These are phyloP conservation scores for Bombus polaris DNA, from an alignment of 1,140 invertebrate genomes.

Conservation along the genomic window DNA sequence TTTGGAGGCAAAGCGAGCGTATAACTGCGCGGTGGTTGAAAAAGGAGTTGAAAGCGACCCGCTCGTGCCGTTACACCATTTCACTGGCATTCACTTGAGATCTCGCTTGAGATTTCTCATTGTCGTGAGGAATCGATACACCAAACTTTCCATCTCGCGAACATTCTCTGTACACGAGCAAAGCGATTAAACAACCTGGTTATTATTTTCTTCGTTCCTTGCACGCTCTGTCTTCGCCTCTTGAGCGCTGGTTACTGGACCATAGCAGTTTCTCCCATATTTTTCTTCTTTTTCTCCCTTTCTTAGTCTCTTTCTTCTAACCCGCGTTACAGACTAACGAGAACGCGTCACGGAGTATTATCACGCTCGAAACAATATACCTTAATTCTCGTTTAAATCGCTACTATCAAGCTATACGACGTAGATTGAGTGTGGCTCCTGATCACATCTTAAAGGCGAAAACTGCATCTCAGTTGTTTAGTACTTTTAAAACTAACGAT, in stretches of 20 bases:
- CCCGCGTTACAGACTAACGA: background rate
- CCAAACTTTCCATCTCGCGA: slow-evolving; percentile 9
- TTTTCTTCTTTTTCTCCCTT: background rate
- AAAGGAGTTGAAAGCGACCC: background rate
- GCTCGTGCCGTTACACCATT: background rate
- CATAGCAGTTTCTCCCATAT: no score
- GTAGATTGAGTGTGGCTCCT: background rate
- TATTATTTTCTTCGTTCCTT: background rate
- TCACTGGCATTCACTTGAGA: background rate
- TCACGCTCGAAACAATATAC: background rate
- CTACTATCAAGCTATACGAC: background rate
- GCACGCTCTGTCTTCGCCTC: background rate
- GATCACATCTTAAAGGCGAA: background rate
- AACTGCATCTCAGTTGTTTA: no score
- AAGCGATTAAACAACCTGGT: background rate
- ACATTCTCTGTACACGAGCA: background rate
- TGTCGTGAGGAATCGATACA: slow-evolving; percentile 25
- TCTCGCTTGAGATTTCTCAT: slow-evolving; percentile 31
- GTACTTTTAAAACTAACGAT: no score
- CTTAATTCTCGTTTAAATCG: slow-evolving; percentile 7
- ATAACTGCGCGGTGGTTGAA: background rate
- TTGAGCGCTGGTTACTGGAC: no score
- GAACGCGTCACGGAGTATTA: background rate
- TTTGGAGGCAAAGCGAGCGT: background rate
- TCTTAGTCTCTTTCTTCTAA: background rate